Percentiles rank a stretch among this genome's conserved stretches.
phyloP scores from a whole-genome alignment of 2,888 invertebrate species.

The Neoaliturus tenellus region DNA sequence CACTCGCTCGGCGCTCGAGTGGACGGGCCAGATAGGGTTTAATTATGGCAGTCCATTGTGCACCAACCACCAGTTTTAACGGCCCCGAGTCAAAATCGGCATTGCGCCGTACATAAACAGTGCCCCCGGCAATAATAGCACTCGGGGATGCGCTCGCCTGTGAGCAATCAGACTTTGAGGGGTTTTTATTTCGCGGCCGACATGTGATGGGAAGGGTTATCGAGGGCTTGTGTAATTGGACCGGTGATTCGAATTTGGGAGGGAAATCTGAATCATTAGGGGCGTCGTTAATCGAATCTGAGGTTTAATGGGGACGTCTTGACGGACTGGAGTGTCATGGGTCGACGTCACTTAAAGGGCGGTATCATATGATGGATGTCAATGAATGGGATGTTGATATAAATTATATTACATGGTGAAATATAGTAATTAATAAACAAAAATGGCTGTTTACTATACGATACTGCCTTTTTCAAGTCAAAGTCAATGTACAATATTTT shows the following conservation, averaged over 20 bases:
- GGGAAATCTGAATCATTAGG: not conserved
- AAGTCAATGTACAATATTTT: no score
- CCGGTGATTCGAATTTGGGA: not conserved
- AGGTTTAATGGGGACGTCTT: no score
- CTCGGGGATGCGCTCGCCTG: slow-evolving; percentile 48
- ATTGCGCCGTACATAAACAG: slow-evolving; percentile 56
- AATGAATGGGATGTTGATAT: no score
- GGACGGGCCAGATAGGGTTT: slow-evolving; percentile 48
- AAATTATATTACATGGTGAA: no score
- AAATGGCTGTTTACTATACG: no score
- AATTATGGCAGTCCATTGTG: slow-evolving; percentile 53
- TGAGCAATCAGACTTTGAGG: slow-evolving; percentile 27
- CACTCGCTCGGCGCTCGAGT: slow-evolving; percentile 17
- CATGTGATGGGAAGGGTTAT: slow-evolving; percentile 19
- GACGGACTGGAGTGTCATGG: no score
- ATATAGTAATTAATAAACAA: no score
- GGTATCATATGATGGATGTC: no score
- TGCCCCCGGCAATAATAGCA: slow-evolving; percentile 44
- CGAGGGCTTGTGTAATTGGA: not conserved
- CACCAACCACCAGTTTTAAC: slow-evolving; percentile 55
- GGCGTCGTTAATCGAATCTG: no score
- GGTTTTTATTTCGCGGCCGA: slow-evolving; percentile 27
- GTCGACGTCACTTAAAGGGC: no score
- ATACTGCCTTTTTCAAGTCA: no score
- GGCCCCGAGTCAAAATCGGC: slow-evolving; percentile 55